Percentiles rank a stretch among this genome's conserved stretches.
Evolutionary conservation across 2,113 vertebrate species (phyloP).

Genomic region (Siphamia tubifer): DNA sequence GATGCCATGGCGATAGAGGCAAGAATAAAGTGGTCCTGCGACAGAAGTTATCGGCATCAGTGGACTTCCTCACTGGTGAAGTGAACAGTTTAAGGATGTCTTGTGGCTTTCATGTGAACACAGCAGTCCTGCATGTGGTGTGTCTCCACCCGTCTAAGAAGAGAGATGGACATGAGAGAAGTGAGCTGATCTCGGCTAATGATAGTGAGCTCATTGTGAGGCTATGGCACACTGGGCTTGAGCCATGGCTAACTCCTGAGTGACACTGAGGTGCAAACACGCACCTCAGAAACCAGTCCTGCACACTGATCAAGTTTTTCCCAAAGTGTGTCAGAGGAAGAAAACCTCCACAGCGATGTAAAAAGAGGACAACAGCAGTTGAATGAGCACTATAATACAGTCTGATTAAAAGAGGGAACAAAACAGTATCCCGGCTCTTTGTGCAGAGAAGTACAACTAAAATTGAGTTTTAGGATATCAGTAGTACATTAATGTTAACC

Average conservation of each 20-base stretch:
- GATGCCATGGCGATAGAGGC: too few species aligned
- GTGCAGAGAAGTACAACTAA: neutral
- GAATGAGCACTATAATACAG: neutral
- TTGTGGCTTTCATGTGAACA: constrained; percentile 29
- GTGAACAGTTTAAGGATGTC: constrained; percentile 15
- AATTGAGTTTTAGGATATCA: neutral
- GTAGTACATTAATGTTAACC: constrained; percentile 1
- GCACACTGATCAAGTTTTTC: neutral
- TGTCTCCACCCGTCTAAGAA: constrained; percentile 6
- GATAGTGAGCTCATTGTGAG: constrained; percentile 71
- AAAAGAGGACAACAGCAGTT: neutral
- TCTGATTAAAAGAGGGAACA: constrained; percentile 8
- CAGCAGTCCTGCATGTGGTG: constrained; percentile 44
- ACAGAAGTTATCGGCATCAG: neutral
- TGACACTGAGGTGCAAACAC: constrained; percentile 44
- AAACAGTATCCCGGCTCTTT: neutral
- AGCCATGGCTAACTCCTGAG: constrained; percentile 45
- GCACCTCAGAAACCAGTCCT: constrained; percentile 21
- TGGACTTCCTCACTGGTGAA: constrained; percentile 6
- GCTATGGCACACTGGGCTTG: constrained; percentile 22
- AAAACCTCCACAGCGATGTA: constrained; percentile 1
- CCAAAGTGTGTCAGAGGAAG: neutral
- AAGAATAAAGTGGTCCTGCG: neutral
- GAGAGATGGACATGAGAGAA: neutral
- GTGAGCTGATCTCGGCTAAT: constrained; percentile 34